Evolutionary conservation across 2,888 invertebrate species (phyloP), one percentile per base, ranked within the genome.

Genomic region (Digitonthophagus gazella): DNA sequence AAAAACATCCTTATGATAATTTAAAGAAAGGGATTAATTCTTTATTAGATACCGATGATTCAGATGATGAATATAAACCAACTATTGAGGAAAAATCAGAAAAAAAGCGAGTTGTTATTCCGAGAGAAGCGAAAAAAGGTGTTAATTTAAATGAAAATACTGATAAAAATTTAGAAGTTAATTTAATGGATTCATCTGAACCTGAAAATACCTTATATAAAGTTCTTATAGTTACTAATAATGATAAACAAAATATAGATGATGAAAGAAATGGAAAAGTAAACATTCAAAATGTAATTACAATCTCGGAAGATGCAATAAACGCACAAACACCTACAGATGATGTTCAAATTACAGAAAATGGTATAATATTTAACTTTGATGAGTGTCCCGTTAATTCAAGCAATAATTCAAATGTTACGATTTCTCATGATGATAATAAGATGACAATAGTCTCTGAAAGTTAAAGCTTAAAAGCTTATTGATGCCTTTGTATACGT

Each of bases 191-290:
- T 75, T 74, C 85, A 68, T 66, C 70, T 1, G 75, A 76, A 0
- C 20, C 84, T 76, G 75, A 84, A 67, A 76, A 86, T 80, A 81
- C 84, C 68, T 77, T 83, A n/a, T 79, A 84, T 57, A 84, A 85
- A 75, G 84, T 86, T 67, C 86, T 82, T 69, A 84, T 86, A 83
- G 84, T 85, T 5, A 84, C 84, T 22, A 80, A 83, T 0, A 75
- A 80, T 44, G 78, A 77, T 55, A 77, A 82, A 63, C 79, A 79
- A 2, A 80, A 81, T 72, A 72, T 83, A 8, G 16, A 66, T 15
- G 15, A 19, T 1, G 61, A 16, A 16, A 61, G 18, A 6, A 61
- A 61, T n/a, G 61, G 18, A 18, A 61, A 61, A 18, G 19, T 61
- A 11, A 61, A 61, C 19, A 20, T 61, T 16, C 65, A 70, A 15